phyloP scores from a whole-genome alignment of 2,797 vertebrate species.

The Loriculus beryllinus region DNA sequence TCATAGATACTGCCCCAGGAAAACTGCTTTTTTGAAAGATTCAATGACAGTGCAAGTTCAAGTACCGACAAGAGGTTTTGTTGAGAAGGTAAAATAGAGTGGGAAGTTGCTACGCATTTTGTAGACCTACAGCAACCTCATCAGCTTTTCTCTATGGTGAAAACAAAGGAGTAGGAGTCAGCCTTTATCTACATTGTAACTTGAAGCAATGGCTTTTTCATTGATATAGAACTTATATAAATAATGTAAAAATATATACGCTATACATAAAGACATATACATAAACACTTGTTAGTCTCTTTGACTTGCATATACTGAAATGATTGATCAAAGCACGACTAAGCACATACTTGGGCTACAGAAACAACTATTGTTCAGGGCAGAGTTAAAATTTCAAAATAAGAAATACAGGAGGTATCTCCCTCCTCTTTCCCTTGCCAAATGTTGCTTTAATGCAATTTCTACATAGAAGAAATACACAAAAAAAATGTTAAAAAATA shows the following conservation, averaged over 20 bases:
- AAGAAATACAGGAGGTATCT: neutral
- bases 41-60: neutral
- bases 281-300: neutral
- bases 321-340: neutral
- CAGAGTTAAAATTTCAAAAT: neutral
- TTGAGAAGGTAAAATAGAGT: neutral
- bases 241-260: too few species aligned
- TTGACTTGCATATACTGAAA: neutral
- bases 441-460: neutral
- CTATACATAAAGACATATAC: neutral
- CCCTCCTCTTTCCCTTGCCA: neutral
- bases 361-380: neutral
- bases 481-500: neutral
- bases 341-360: neutral
- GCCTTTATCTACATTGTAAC: neutral
- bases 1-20: neutral
- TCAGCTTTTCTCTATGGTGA: neutral
- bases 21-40: neutral
- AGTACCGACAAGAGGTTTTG: neutral
- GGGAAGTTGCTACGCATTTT: neutral
- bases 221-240: neutral
- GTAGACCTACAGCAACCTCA: neutral
- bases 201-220: neutral
- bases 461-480: neutral
- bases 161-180: neutral